These are phyloP conservation scores for Asbolus verrucosus DNA, from an alignment of 1,140 invertebrate genomes.

Conservation along the genomic window DNA sequence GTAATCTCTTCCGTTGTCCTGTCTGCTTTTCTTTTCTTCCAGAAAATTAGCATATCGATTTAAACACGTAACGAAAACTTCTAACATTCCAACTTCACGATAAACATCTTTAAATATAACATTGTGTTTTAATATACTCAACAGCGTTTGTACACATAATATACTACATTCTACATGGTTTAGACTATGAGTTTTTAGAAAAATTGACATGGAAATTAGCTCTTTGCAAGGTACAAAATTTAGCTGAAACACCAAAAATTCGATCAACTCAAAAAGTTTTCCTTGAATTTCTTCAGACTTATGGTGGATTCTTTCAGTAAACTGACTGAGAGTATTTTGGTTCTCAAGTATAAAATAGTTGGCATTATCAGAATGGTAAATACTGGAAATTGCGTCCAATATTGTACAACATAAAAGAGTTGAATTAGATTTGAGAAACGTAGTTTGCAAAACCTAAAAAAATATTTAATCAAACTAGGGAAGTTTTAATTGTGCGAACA, in stretches of 20 bases:
- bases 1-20: conserved; percentile 66
- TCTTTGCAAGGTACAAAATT: conserved; percentile 99
- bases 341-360: conserved; percentile 99
- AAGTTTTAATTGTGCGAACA: conserved; percentile 15
- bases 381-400: conserved; percentile 94
- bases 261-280: conserved; percentile 95
- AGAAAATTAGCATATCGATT: conserved; percentile 85
- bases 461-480: conserved; percentile 1
- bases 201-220: conserved; percentile 93
- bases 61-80: conserved; percentile 96
- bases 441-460: conserved; percentile 90
- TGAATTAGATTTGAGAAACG: conserved; percentile 91
- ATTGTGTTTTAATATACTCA: conserved; percentile 92
- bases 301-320: conserved; percentile 93
- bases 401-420: conserved; percentile 88
- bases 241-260: conserved; percentile 96
- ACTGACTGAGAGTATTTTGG: conserved; percentile 94
- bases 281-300: conserved; percentile 93
- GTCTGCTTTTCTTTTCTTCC: conserved; percentile 72
- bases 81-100: conserved; percentile 96
- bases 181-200: conserved; percentile 81
- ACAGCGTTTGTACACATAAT: conserved; percentile 88
- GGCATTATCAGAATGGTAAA: conserved; percentile 97
- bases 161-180: conserved; percentile 87
- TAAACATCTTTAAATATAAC: conserved; percentile 97